These are phyloP conservation scores for Montipora capitata DNA, from an alignment of 92 coral and sea anemone species.

Conservation along the genomic window DNA sequence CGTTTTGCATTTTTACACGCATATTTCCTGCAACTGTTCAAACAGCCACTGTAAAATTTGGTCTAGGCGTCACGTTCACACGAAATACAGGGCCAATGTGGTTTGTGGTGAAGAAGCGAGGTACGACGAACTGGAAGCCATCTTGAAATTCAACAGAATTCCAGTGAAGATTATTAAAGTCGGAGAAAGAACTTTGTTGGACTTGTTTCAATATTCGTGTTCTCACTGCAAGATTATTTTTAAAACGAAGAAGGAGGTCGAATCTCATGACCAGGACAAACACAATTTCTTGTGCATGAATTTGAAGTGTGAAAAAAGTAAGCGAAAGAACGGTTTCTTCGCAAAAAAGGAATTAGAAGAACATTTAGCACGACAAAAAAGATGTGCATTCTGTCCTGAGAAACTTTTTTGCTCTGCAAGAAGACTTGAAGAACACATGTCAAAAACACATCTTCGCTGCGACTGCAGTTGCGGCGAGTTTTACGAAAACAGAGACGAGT, in stretches of 20 bases:
- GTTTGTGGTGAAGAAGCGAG: conserved; percentile 88
- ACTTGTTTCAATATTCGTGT: conserved; percentile 84
- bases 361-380: conserved; percentile 66
- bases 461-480: conserved; percentile 84
- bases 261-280: conserved; percentile 74
- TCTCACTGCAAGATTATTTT: conserved; percentile 84
- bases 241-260: conserved; percentile 81
- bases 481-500: conserved; percentile 78
- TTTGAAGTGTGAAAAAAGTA: conserved; percentile 84
- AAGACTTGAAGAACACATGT: conserved; percentile 81
- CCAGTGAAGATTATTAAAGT: conserved; percentile 81
- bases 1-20: conserved; percentile 89
- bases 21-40: conserved; percentile 77
- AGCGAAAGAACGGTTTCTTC: conserved; percentile 89
- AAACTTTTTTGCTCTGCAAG: conserved; percentile 74
- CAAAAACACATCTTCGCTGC: conserved; percentile 80
- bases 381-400: conserved; percentile 86
- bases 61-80: conserved; percentile 83
- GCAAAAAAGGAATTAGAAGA: conserved; percentile 77
- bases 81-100: conserved; percentile 74
- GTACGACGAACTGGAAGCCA: conserved; percentile 87
- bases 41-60: conserved; percentile 80
- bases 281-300: conserved; percentile 88
- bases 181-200: conserved; percentile 84
- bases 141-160: conserved; percentile 87